A percentile compares a stretch with the other conserved stretches of the same genome.
Conservation (phyloP, 2,888 invertebrate genomes). For the Ganaspis brasiliensis region DNA sequence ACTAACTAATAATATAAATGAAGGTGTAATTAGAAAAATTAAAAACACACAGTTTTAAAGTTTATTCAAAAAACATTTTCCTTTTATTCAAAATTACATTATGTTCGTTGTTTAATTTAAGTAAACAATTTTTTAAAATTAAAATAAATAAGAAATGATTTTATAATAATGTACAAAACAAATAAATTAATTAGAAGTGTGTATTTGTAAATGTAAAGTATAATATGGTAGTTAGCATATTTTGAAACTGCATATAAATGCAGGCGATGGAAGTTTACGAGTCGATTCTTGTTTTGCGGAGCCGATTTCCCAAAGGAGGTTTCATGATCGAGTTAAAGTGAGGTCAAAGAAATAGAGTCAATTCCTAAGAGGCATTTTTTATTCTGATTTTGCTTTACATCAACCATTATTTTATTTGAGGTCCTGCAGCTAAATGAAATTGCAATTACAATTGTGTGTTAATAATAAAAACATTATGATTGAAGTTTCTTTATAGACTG, state of each 20-base stretch:
- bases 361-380: slow-evolving; percentile 5
- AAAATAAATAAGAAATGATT: too few relatives aligned
- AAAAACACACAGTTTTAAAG: too few relatives aligned
- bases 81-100: too few relatives aligned
- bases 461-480: slow-evolving; percentile 12
- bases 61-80: too few relatives aligned
- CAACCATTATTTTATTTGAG: slow-evolving; percentile 1
- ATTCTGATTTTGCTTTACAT: neutral
- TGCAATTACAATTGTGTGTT: neutral
- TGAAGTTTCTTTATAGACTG: neutral
- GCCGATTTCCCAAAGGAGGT: slow-evolving; percentile 16
- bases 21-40: too few relatives aligned
- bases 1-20: too few relatives aligned
- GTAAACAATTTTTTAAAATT: too few relatives aligned
- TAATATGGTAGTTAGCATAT: neutral
- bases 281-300: slow-evolving; percentile 5
- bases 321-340: slow-evolving; percentile 13
- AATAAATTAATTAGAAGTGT: too few relatives aligned
- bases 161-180: too few relatives aligned
- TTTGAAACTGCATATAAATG: neutral
- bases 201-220: too few relatives aligned
- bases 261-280: neutral
- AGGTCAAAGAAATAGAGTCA: neutral
- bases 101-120: too few relatives aligned
- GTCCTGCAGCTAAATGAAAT: slow-evolving; percentile 1